phyloP scores from a whole-genome alignment of 2,888 invertebrate genomes.

The Autographa gamma region DNA sequence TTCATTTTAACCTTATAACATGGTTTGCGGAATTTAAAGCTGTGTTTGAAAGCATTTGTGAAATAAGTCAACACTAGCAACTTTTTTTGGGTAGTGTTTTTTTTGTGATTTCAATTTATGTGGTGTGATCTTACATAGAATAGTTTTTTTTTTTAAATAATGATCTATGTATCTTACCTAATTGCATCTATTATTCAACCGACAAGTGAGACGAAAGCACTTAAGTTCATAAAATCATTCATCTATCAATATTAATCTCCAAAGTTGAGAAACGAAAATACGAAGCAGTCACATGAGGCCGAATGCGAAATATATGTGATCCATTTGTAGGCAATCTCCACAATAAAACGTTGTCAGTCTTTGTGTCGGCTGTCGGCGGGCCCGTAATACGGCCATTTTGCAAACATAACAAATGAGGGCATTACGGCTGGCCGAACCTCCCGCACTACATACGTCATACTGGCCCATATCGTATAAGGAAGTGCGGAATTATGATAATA shows the following conservation, averaged over 20 bases:
- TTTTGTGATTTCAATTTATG: too few species aligned
- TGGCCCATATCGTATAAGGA: slow-evolving; percentile 39
- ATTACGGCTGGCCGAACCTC: slow-evolving; percentile 74
- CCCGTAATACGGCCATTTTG: slow-evolving; percentile 78
- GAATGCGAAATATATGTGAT: slow-evolving; percentile 71
- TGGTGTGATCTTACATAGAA: too few species aligned
- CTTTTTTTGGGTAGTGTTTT: too few species aligned
- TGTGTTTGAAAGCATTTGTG: slow-evolving; percentile 28
- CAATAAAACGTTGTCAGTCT: slow-evolving; percentile 83
- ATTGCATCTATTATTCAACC: neutral
- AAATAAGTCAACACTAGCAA: slow-evolving; percentile 1
- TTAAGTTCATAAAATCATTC: slow-evolving; percentile 9
- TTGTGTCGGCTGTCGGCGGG: slow-evolving; percentile 79
- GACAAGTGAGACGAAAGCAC: neutral
- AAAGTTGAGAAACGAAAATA: slow-evolving; percentile 36
- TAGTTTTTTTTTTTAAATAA: too few species aligned
- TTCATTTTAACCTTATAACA: slow-evolving; percentile 57
- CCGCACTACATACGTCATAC: slow-evolving; percentile 72
- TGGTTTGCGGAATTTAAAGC: slow-evolving; percentile 33
- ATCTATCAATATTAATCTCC: slow-evolving; percentile 25
- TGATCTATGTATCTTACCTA: too few species aligned
- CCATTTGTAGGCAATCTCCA: slow-evolving; percentile 84
- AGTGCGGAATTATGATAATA: slow-evolving; percentile 37
- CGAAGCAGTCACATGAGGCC: slow-evolving; percentile 51
- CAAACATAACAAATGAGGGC: slow-evolving; percentile 85